Evolutionary conservation across 2,113 vertebrate genomes (phyloP).

Genomic region (Gorsachius goisagi): DNA sequence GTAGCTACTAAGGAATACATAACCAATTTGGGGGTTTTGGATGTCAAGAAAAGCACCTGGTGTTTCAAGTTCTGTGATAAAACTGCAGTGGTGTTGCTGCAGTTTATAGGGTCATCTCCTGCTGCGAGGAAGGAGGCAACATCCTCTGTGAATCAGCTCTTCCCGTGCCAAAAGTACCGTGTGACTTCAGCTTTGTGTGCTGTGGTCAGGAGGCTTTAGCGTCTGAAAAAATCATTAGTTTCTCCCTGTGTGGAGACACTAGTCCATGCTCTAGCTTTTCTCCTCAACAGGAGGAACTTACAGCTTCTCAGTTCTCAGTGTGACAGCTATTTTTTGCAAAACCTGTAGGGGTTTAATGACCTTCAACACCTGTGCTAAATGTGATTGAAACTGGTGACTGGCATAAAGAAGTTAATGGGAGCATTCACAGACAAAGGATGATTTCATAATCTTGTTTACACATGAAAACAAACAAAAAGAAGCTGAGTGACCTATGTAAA

Average conservation of each 20-base stretch:
- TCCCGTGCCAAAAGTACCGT: neutral
- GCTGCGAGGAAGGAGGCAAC: neutral
- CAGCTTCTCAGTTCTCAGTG: neutral
- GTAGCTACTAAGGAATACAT: neutral
- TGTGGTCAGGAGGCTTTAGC: neutral
- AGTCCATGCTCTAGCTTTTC: neutral
- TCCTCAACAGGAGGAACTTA: neutral
- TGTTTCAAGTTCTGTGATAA: neutral
- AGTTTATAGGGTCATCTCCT: neutral
- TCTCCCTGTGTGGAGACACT: neutral
- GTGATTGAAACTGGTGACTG: accelerated
- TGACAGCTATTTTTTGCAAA: neutral
- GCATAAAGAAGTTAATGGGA: neutral
- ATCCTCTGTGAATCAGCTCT: neutral
- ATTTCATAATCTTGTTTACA: neutral
- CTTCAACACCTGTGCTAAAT: neutral
- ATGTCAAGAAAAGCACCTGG: neutral
- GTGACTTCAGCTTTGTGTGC: neutral
- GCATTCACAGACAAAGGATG: neutral
- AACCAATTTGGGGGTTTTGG: accelerated
- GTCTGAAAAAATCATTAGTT: neutral
- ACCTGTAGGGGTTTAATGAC: neutral
- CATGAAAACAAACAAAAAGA: neutral
- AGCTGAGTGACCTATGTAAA: neutral
- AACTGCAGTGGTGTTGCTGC: neutral